Base-by-base conservation (phyloP, 1,140 invertebrate species). In the Latrodectus geometricus region DNA sequence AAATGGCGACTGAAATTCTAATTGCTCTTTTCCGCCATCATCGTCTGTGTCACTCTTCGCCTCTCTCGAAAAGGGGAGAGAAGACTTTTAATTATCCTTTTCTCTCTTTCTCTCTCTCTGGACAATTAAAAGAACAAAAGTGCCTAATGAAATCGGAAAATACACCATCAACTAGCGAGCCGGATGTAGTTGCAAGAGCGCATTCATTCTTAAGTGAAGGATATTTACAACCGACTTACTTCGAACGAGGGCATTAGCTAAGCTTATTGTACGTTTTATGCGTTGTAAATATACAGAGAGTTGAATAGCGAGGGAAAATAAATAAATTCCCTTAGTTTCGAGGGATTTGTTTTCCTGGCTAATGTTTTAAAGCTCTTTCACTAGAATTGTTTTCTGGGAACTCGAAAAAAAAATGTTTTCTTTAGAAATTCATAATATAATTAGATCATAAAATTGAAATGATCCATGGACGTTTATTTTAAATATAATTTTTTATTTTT, bases 101-200 rank as follows among this genome's bases (percentile, higher is more conserved):
- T 23, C 56, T n/a, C 23, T 66, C 61, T 15, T 15, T 15, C 35
- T 23, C 56, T n/a, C 23, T 66, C 61, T 15, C 23, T 61, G 54
- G 23, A 54, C 61, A 66, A 49, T 78, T 66, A 66, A 49, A 78
- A 78, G 76, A 78, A 68, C 76, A 78, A 68, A 68, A 78, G 76
- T 23, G 17, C 35, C 61, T 78, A 54, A 78, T 78, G 76, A 78
- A 77, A 77, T 77, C 75, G 54, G 75, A 77, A 61, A 61, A 61
- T 61, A 14, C 54, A 14, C 54, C 54, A 61, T 61, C 54, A 61
- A 61, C 54, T 14, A 17, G 8, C 2, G 17, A 61, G 17, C 54
- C 17, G 54, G 54, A 61, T 11, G 17, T 8, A 61, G 54, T 61
- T 61, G 11, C 17, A 8, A 61, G 8, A 1, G 54, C 8, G 17